Base-by-base conservation (phyloP, 2,888 invertebrate species). In the Timandra comae region DNA sequence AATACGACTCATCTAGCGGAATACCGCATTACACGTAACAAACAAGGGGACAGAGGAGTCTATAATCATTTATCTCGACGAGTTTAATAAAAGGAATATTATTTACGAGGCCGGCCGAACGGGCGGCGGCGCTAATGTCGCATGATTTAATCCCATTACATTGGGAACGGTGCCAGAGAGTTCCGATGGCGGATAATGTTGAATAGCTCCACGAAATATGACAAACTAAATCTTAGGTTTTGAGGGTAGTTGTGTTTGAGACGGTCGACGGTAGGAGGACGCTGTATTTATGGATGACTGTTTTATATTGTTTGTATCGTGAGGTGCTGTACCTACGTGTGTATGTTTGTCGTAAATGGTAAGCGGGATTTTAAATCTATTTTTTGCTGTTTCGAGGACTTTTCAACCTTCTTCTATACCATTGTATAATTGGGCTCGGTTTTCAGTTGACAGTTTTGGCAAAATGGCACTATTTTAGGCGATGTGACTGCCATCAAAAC, bases 1-100 rank as follows among this genome's bases (percentile, higher is more conserved):
- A 41, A 13, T 29, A 38, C 42, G 46, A 43, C 49, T 54, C 52
- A 56, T 57, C 53, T 43, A 52, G 49, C 49, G 16, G 16, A 50
- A 51, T 41, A 54, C 47, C 49, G 49, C 45, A 52, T 39, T 46
- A 49, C 49, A 59, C 55, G 57, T 44, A 52, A 62, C 70, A 68
- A 67, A 68, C 72, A 73, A 68, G 74, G 69, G 73, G 73, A 62
- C 71, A 64, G 62, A 48, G 41, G 50, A 77, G 74, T 84, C 79
- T 79, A 84, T 85, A 80, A 82, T 80, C 82, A 84, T 85, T 85
- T 85, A 85, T 85, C 82, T 82, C 78, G 57, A 58, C 57, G 68
- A 76, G 80, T 86, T 84, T 85, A 82, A 85, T 86, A 86, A 86
- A 86, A 84, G 84, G 76, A 71, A 79, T 75, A 79, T 85, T 84